Percentiles rank a stretch among this genome's conserved stretches.
Conservation (phyloP, 2,797 vertebrate genomes). For the Microhierax caerulescens region DNA sequence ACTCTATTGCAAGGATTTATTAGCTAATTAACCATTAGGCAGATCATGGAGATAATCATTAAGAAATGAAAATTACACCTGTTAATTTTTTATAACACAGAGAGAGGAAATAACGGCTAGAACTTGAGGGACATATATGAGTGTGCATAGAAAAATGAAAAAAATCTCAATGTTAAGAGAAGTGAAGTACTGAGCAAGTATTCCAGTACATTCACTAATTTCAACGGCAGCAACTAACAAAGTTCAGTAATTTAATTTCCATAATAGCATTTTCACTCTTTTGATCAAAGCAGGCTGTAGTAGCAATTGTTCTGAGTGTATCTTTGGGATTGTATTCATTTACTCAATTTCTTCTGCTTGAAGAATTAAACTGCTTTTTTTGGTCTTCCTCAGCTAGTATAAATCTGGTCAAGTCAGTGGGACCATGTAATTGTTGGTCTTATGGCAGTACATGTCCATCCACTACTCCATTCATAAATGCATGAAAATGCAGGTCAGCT, state of each 20-base stretch:
- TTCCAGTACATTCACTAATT: not conserved
- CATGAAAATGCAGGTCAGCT: not conserved
- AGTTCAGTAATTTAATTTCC: not conserved
- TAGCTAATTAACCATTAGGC: not conserved
- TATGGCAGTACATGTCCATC: not conserved
- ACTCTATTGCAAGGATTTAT: not conserved
- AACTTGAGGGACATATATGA: not conserved
- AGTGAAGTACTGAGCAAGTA: not conserved
- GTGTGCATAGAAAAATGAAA: not conserved
- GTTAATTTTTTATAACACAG: not conserved
- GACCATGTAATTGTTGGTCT: not conserved
- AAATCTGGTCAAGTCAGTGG: not conserved
- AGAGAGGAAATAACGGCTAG: not conserved
- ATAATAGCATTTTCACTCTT: not conserved
- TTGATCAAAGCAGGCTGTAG: not conserved
- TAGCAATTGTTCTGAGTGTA: not conserved
- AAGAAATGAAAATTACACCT: not conserved
- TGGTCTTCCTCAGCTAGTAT: not conserved
- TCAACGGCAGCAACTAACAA: not conserved
- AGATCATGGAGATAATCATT: not conserved
- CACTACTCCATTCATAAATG: not conserved
- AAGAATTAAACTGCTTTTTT: not conserved
- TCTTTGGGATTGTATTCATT: not conserved
- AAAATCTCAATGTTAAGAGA: not conserved
- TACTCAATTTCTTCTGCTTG: not conserved